Evolutionary conservation across 2,797 vertebrate species (phyloP).

Genomic region (Siniperca obscura): DNA sequence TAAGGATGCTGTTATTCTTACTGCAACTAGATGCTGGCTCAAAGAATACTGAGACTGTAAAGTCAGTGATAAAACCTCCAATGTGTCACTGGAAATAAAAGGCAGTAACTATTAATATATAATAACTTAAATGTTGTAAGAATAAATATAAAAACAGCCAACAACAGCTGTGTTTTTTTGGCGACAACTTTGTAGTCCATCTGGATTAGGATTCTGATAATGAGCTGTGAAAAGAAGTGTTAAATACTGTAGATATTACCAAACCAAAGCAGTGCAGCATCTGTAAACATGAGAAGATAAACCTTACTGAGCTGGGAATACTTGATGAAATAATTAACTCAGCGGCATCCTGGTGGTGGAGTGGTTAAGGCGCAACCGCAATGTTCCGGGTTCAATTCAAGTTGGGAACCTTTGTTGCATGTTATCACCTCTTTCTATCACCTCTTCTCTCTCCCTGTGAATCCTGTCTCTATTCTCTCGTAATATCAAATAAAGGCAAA

Average conservation of each 20-base stretch:
- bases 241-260: not conserved
- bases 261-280: not conserved
- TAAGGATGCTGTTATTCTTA: not conserved
- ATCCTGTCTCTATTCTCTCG: not conserved
- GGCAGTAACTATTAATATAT: constrained; percentile 14
- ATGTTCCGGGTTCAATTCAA: not conserved
- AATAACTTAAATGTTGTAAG: not conserved
- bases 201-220: constrained; percentile 1
- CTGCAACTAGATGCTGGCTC: not conserved
- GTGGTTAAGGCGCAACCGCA: not conserved
- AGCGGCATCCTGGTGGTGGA: not conserved
- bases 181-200: not conserved
- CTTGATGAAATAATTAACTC: not conserved
- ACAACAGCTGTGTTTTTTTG: not conserved
- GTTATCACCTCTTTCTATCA: too few species aligned
- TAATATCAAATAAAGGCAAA: not conserved
- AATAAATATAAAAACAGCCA: not conserved
- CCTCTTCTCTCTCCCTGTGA: not conserved
- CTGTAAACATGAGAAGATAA: not conserved
- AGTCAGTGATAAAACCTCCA: not conserved
- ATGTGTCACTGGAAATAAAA: not conserved
- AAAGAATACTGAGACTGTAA: too few species aligned
- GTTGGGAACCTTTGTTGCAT: not conserved
- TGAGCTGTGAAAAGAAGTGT: constrained; percentile 6
- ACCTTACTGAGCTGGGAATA: not conserved